These are phyloP conservation scores for Erethizon dorsatum DNA, from an alignment of 2,797 vertebrate genomes.

Conservation along the genomic window DNA sequence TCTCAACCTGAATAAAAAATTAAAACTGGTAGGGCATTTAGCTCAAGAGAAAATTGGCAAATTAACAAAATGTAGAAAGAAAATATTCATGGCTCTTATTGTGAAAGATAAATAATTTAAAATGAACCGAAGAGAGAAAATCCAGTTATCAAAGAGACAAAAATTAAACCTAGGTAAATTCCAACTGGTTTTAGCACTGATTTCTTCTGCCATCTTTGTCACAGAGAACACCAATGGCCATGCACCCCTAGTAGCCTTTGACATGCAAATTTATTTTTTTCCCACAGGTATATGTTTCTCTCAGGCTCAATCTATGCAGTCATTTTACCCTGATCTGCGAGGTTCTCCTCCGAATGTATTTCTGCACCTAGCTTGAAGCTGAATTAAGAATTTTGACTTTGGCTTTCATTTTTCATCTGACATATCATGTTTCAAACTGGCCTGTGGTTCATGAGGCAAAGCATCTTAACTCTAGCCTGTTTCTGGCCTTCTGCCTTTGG, in stretches of 20 bases:
- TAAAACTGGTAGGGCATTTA: slow-evolving; percentile 89
- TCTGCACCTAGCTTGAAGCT: slow-evolving; percentile 52
- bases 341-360: slow-evolving; percentile 45
- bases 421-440: slow-evolving; percentile 67
- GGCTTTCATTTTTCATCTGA: slow-evolving; percentile 72
- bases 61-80: slow-evolving; percentile 90
- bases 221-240: neutral
- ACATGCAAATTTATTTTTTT: slow-evolving; percentile 50
- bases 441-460: slow-evolving; percentile 78
- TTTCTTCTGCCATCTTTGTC: neutral
- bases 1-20: slow-evolving; percentile 89
- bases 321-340: slow-evolving; percentile 37
- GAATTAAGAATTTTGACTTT: slow-evolving; percentile 61
- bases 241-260: neutral
- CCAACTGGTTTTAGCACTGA: neutral
- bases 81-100: slow-evolving; percentile 88
- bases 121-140: slow-evolving; percentile 86
- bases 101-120: slow-evolving; percentile 91
- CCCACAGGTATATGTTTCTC: neutral
- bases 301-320: neutral
- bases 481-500: slow-evolving; percentile 77
- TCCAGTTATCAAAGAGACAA: slow-evolving; percentile 80
- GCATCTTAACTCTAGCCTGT: slow-evolving; percentile 71
- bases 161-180: slow-evolving; percentile 73
- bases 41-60: slow-evolving; percentile 90